Base-by-base conservation (phyloP, 1,140 invertebrate species). In the Macrosteles quadrilineatus region DNA sequence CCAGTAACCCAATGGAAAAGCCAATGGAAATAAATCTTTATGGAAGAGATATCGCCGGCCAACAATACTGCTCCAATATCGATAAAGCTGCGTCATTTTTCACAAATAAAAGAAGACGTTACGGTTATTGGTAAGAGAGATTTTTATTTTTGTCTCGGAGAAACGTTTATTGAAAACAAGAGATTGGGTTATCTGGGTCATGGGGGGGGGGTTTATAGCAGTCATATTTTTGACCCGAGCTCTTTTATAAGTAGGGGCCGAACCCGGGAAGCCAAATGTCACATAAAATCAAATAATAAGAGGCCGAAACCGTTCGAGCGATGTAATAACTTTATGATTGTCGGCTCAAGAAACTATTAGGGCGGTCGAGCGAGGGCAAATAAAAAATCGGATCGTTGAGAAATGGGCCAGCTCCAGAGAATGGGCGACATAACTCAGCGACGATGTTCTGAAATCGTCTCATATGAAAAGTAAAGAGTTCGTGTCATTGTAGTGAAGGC, bases 241-340 rank as follows among this genome's bases (percentile, higher is more conserved):
- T 50, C 47, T 17, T n/a, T 9, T 40, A 40, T 40, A 30, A 27
- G 25, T 29, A 59, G 27, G 55, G 55, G 55, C 27, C 55, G 25
- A 23, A n/a, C n/a, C 55, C 55, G 23, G 27, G 55, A 27, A 59
- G 55, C 55, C 55, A 4, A 23, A 29, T 59, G 55, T 59, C 55
- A 59, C 55, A 59, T 59, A 59, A 59, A 59, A 59, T 59, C 55
- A 59, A 59, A 59, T 30, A 59, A 59, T 59, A 59, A 59, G 55
- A 59, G 21, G 27, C 6, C 27, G 21, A 29, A 59, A 25, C 25
- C 21, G 23, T 3, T 19, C 47, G 47, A 50, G 6, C 47, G 47
- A 19, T 29, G 25, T 59, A 59, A 59, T 59, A 59, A 27, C 55
- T 59, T 59, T 59, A 59, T 59, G 55, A 59, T 59, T 25, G 4